A percentile compares a stretch with the other conserved stretches of the same genome.
These are phyloP conservation scores for Smutsia gigantea DNA, from an alignment of 2,797 vertebrate species.

Conservation along the genomic window DNA sequence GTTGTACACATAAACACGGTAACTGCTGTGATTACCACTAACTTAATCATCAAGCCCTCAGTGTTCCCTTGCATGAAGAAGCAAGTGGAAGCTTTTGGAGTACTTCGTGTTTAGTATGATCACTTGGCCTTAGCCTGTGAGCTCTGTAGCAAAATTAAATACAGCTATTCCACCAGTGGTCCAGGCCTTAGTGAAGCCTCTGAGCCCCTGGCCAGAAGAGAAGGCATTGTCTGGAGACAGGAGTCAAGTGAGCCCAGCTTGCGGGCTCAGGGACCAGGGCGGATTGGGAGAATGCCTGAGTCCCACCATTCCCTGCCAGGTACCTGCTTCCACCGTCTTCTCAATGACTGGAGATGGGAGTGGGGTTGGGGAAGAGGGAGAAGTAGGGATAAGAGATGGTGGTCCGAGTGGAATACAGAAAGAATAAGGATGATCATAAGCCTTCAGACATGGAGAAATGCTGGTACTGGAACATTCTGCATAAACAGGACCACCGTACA, in stretches of 20 bases:
- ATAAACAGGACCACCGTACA: background rate
- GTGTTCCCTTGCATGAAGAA: background rate
- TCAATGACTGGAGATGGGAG: background rate
- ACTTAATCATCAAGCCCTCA: background rate
- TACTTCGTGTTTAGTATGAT: background rate
- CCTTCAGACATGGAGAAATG: background rate
- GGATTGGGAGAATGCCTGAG: too few species aligned
- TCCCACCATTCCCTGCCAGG: background rate
- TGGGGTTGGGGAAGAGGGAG: background rate
- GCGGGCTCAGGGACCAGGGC: background rate
- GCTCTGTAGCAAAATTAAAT: background rate
- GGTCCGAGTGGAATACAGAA: background rate
- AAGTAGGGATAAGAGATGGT: background rate
- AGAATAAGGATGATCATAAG: background rate
- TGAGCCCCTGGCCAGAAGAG: background rate
- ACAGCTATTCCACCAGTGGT: background rate
- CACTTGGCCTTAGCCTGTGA: background rate
- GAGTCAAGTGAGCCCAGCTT: background rate
- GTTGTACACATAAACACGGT: background rate
- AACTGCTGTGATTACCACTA: background rate
- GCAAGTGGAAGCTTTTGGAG: background rate
- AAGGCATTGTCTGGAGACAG: background rate
- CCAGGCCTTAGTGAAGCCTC: background rate
- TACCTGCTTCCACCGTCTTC: background rate
- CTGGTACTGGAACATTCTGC: background rate